These are phyloP conservation scores for Tachysurus fulvidraco DNA, from an alignment of 2,113 vertebrate genomes.

Conservation along the genomic window DNA sequence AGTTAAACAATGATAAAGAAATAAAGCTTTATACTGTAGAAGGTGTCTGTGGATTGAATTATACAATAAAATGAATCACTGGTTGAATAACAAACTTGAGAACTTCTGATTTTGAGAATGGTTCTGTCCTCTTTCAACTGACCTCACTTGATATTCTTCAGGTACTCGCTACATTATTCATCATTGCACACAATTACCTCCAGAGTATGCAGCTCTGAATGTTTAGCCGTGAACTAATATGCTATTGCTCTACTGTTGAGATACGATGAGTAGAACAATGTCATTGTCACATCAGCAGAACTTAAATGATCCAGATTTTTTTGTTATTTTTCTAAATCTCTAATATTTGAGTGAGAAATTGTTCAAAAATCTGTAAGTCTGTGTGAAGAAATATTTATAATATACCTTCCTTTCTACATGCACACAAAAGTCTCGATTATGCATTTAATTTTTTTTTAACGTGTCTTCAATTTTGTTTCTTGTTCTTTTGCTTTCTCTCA, in stretches of 20 bases:
- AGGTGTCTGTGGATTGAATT: neutral
- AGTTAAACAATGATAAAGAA: neutral
- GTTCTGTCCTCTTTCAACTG: slow-evolving; percentile 41
- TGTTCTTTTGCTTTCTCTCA: slow-evolving; percentile 1
- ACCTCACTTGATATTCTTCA: slow-evolving; percentile 34
- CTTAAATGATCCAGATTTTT: neutral
- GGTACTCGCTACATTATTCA: slow-evolving; percentile 32
- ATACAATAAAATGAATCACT: neutral
- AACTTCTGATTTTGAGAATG: slow-evolving; percentile 43
- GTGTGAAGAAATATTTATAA: slow-evolving; percentile 12
- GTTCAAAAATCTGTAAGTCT: neutral
- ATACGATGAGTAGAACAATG: neutral
- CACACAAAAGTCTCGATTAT: neutral
- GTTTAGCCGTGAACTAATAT: slow-evolving; percentile 22
- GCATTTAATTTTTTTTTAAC: neutral
- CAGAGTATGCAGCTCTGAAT: slow-evolving; percentile 25
- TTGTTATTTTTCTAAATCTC: too few species aligned
- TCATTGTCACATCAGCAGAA: neutral
- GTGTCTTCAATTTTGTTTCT: neutral
- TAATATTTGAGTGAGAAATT: neutral
- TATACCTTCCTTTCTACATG: neutral
- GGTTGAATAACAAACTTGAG: neutral
- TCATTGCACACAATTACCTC: slow-evolving; percentile 31
- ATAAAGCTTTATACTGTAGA: neutral
- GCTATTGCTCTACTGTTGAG: slow-evolving; percentile 21